Evolutionary conservation across 2,888 invertebrate species (phyloP).

Genomic region (Sminthurides aquaticus): DNA sequence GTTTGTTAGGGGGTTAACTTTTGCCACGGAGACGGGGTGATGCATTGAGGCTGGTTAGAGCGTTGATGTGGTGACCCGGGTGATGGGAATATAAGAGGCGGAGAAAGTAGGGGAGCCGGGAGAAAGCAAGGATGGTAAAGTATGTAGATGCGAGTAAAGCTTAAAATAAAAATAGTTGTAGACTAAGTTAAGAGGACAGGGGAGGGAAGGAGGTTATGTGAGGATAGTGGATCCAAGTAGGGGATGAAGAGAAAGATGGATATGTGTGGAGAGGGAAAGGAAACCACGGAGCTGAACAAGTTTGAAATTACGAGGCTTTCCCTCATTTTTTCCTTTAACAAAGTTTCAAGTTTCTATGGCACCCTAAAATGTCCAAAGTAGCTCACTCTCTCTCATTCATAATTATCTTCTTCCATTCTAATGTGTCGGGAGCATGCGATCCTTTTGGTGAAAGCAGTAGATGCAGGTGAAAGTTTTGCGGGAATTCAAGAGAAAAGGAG

Average conservation of each 20-base stretch:
- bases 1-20: no score
- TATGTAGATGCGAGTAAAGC: neutral
- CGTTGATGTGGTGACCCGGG: neutral
- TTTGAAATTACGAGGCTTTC: constrained; percentile 18
- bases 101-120: neutral
- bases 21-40: no score
- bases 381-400: constrained; percentile 27
- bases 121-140: neutral
- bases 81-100: neutral
- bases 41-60: neutral
- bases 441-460: neutral
- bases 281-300: constrained; percentile 8
- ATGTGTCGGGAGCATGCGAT: constrained; percentile 23
- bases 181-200: neutral
- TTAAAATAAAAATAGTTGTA: neutral
- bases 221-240: no score
- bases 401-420: constrained; percentile 27
- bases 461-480: neutral
- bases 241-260: neutral
- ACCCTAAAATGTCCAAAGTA: constrained; percentile 27
- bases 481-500: no score
- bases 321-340: constrained; percentile 25
- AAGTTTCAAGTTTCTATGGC: constrained; percentile 27
- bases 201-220: no score
- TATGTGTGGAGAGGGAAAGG: neutral